Conservation (phyloP, 2,113 vertebrate genomes). For the Hyperopisus bebe region DNA sequence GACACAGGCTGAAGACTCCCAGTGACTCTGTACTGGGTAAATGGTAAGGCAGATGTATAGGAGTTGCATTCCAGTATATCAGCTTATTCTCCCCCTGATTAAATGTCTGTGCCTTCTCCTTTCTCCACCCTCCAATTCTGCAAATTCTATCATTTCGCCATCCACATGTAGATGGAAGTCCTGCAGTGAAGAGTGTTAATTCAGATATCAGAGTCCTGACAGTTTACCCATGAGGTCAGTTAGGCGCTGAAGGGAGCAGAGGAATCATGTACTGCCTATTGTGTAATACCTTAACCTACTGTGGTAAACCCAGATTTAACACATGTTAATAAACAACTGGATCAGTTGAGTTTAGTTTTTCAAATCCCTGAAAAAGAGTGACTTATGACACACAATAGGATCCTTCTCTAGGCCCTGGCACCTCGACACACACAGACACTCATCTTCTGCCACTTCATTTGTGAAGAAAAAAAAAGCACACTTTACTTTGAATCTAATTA, state of each 20-base stretch:
- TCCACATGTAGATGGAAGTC: background rate
- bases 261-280: background rate
- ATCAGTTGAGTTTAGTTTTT: background rate
- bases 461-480: constrained; percentile 67
- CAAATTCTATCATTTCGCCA: background rate
- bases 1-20: background rate
- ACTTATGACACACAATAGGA: background rate
- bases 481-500: constrained; percentile 82
- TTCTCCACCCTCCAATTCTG: background rate
- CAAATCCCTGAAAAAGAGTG: background rate
- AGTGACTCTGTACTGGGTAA: background rate
- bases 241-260: background rate
- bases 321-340: background rate
- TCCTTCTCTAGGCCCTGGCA: background rate
- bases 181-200: background rate
- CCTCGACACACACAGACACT: background rate
- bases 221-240: background rate
- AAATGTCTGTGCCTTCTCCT: background rate
- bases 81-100: background rate
- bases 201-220: background rate
- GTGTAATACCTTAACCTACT: background rate
- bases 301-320: background rate
- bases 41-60: background rate
- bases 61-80: background rate
- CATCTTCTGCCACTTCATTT: background rate